Evolutionary conservation across 2,113 vertebrate species (phyloP), one percentile per base, ranked within the genome.

Genomic region (Toxotes chatareus): DNA sequence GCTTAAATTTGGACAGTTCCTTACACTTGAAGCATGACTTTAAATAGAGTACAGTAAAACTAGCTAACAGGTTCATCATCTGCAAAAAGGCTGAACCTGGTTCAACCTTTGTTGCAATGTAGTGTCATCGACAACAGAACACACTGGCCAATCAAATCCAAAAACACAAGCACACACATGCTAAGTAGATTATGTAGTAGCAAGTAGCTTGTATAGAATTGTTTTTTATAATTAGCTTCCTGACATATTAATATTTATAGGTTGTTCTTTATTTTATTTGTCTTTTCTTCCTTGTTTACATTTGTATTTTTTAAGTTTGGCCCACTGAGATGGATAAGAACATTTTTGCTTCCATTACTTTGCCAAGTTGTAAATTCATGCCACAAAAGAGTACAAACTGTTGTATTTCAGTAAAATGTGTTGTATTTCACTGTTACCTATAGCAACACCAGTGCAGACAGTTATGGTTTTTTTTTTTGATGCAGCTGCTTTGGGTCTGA

Each of bases 391-490:
- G 61, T 17, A 23, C 44, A 61, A 65, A 76, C 38, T 0, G 47
- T 60, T 64, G 27, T 27, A 27, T 27, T 27, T 27, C 27, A 27
- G n/a, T 77, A 53, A 77, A 78, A 36, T 60, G 59, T 51, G 40
- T 63, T 40, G 31, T 53, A 71, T 72, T 66, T 72, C 40, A 13
- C 36, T 21, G 5, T 49, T 62, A 57, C 46, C 67, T 4, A 62
- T 44, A 34, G 67, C 49, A 63, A 67, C 73, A 63, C 38, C 67
- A 65, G 61, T 12, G 23, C 40, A 23, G 67, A 60, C 69, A 17
- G 2, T 84, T 69, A 85, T 77, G 81, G 27, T 32, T n/a, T n/a
- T 27, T 27, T 27, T 82, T 80, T 89, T 89, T 84, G 85, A 89
- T 84, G 88, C 51, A 76, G 79, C 77, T 44, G 47, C 38, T 83